Evolutionary conservation across 2,797 vertebrate genomes (phyloP), one percentile per base, ranked within the genome.

Genomic region (Halcyon chelicuti): DNA sequence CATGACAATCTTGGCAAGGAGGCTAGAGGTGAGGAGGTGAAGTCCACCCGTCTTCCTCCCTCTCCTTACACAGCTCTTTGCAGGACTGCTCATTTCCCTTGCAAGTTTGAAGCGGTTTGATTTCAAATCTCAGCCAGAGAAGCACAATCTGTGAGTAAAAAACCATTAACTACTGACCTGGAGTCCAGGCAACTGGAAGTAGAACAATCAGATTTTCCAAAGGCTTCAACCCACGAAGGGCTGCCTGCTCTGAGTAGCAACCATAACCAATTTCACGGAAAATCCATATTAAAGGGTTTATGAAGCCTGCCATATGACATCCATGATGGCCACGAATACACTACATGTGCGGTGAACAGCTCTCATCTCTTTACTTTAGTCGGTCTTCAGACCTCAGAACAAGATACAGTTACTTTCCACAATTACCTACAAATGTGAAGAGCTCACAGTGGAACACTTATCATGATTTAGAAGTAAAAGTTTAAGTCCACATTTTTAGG

Each of bases 1-100:
- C 10, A 0, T 2, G 4, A 42, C 4, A 2, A 37, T 17, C 62
- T 12, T 2, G 0, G 54, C 29, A 47, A 52, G 33, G 51, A 44
- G n/a, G 28, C 11, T 18, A 44, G 49, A 55, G 74, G 68, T 7
- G 21, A 63, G 78, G 55, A 52, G 37, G 37, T 18, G 13, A 88
- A 39, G 37, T 16, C 79, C 74, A 49, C 68, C 79, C 3, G 0
- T 47, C 51, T 18, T 52, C 57, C 25, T 39, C 39, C 72, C 31
- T 9, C 39, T 60, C 39, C 29, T 39, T 6, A 1, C 28, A 29
- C 31, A 42, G 33, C 35, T 29, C 65, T 47, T 12, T 21, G 8
- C 54, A 31, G 21, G 63, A 22, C 5, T 29, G 22, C 17, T 17
- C 26, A 29, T 10, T 42, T 46, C n/a, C 28, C 9, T 58, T 15